phyloP scores from a whole-genome alignment of 2,113 vertebrate species.

The Merops nubicus region DNA sequence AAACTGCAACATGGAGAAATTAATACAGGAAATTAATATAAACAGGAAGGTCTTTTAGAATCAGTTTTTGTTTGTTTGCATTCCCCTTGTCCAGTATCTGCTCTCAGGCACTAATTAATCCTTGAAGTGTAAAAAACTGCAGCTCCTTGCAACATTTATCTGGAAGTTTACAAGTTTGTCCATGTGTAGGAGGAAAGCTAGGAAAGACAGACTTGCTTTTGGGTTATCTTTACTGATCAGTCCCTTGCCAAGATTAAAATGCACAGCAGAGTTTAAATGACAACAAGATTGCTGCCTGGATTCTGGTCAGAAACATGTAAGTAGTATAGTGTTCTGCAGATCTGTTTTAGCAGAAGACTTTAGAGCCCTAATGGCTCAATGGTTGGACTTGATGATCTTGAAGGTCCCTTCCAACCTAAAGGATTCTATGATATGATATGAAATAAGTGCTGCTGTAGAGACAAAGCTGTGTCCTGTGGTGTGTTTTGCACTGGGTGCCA shows the following conservation, averaged over 20 bases:
- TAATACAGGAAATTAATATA: not conserved
- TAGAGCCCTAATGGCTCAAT: too few relatives aligned
- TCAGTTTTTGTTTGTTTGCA: rapidly evolving
- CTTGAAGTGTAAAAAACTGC: not conserved
- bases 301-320: not conserved
- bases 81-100: not conserved
- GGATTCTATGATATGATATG: too few relatives aligned
- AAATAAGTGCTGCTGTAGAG: not conserved
- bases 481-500: rapidly evolving
- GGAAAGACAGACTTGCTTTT: not conserved
- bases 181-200: not conserved
- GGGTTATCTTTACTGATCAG: not conserved
- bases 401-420: too few relatives aligned
- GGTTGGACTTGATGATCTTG: too few relatives aligned
- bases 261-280: not conserved
- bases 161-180: not conserved
- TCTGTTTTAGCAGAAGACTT: too few relatives aligned
- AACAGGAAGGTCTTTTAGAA: not conserved
- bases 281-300: not conserved
- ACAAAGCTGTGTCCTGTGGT: not conserved
- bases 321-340: not conserved
- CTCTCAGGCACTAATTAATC: not conserved
- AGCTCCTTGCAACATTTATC: not conserved
- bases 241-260: not conserved
- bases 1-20: not conserved